Conservation (phyloP, 2,113 vertebrate species). For the Muscicapa adusta region DNA sequence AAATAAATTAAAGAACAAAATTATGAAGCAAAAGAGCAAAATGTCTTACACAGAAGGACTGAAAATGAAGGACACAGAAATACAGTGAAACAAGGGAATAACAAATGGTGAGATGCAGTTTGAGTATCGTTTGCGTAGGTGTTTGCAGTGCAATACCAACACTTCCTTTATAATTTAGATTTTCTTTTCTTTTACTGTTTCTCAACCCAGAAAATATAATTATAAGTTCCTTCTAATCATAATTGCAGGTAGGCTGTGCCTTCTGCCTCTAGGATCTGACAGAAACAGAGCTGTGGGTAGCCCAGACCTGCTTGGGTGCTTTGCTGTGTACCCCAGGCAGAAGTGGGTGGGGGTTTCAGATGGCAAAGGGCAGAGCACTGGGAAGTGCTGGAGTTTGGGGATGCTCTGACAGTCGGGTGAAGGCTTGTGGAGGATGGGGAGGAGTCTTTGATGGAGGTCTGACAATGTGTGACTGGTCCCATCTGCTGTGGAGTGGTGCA, state of each 20-base stretch:
- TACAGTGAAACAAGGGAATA: not conserved
- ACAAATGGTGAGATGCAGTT: not conserved
- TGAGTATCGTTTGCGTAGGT: not conserved
- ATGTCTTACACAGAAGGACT: not conserved
- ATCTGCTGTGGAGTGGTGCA: accelerated
- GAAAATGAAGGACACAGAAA: not conserved
- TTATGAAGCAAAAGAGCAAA: not conserved
- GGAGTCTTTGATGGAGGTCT: not conserved
- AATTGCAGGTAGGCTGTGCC: not conserved
- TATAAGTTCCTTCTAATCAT: not conserved
- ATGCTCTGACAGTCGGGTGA: not conserved
- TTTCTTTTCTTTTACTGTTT: not conserved
- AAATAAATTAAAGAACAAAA: constrained; percentile 33
- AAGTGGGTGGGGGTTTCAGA: not conserved
- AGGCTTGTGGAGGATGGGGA: not conserved
- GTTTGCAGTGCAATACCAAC: not conserved
- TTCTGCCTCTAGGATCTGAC: not conserved
- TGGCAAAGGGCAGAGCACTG: not conserved
- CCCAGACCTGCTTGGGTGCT: not conserved
- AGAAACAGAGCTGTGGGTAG: not conserved
- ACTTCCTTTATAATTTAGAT: not conserved
- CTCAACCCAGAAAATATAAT: not conserved
- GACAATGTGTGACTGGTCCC: not conserved
- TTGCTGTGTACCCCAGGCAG: not conserved
- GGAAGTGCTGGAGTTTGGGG: not conserved